Evolutionary conservation across 1,140 invertebrate species (phyloP), one percentile per base, ranked within the genome.

Genomic region (Diorhabda elongata): DNA sequence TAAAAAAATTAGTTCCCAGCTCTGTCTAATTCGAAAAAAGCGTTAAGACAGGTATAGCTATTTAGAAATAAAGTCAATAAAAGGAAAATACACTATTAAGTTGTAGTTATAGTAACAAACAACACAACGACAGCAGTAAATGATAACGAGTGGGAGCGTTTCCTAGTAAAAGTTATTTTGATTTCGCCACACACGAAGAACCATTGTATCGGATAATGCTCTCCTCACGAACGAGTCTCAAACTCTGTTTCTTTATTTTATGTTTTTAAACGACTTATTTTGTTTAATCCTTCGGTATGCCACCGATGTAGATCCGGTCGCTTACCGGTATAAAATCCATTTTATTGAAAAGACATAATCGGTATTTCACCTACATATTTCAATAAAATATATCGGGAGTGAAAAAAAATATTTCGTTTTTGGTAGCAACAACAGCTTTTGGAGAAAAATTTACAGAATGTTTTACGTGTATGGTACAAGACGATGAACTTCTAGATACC

Each of bases 11-110:
- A 26, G 26, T 26, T 26, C 26, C 26, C 26, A 26, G 26, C 26
- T 26, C 26, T 26, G 26, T 26, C 26, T 26, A 26, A 26, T 26
- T 26, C 26, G 26, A 26, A 26, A 26, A 26, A 26, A 26, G 26
- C 26, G 26, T 26, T 26, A 26, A 26, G 26, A 26, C 26, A 26
- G 26, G 26, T 26, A 26, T 52, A n/a, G 2, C 2, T 6, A n/a
- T 52, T 6, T 52, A 52, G 47, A 52, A 52, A 52, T 52, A 52
- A 26, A 26, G 47, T 52, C 47, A n/a, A 52, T 52, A 52, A 52
- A 52, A 52, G 47, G 47, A 52, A 52, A 52, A 52, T 52, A 52
- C n/a, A 52, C 47, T 52, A 52, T 52, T 52, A 52, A 52, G 47
- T 52, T 52, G 47, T 52, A 52, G 47, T 52, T 52, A n/a, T 52